Evolutionary conservation across 2,113 vertebrate species (phyloP), one percentile per base, ranked within the genome.

Genomic region (Anolis carolinensis): DNA sequence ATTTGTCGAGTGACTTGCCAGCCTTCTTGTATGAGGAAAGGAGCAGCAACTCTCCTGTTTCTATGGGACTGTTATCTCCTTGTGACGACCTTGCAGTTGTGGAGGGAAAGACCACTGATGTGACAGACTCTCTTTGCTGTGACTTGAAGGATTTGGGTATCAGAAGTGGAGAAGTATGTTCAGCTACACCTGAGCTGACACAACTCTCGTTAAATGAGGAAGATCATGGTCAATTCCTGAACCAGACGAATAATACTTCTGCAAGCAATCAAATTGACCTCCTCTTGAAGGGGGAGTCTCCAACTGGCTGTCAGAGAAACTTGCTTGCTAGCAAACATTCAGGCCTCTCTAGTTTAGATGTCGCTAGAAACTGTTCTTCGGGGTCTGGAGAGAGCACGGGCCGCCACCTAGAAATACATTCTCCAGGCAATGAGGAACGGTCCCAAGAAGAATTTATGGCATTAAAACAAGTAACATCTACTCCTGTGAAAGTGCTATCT

Each of bases 401-500:
- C 50, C 2, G 74, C 25, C 30, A 9, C 0, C 0, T 80, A 73
- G 76, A 3, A 32, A 88, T 52, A 73, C 89, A 59, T 68, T 21
- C 44, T 5, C 78, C 74, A 63, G 32, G 71, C 4, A 32, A 13
- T 80, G 25, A 2, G 14, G 0, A 32, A 2, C 62, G 65, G 23
- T 87, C 34, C 8, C 76, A 86, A 9, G 86, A 88, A 39, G 25
- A 79, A 1, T 25, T 32, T 11, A 65, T 65, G 32, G 7, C 71
- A 44, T 65, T 44, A 0, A 27, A 81, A 81, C 97, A 96, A 85
- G 81, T 93, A 73, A 98, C 98, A 8, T 99, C 98, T 0, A 99
- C 98, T 0, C 98, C 97, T 0, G 96, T 98, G 83, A 92, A 91
- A 84, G 18, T 20, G 1, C 48, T 23, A 4, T 68, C n/a, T 0